Base-by-base conservation (phyloP, 1,140 invertebrate species). In the Brachystomella parvula region DNA sequence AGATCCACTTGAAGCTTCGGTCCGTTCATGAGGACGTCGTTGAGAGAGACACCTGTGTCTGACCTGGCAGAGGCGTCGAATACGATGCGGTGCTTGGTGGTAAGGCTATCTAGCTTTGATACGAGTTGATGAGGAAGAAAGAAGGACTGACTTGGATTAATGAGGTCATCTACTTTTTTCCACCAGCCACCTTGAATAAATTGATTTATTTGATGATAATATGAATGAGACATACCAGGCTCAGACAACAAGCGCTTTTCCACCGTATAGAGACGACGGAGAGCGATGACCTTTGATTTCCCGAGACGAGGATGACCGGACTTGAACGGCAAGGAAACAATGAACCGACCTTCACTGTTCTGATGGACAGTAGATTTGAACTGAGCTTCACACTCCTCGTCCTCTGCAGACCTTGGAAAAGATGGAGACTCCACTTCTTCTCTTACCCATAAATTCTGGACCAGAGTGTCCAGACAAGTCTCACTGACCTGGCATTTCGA, bases 1-100 rank as follows among this genome's bases (percentile, higher is more conserved):
- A 81, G 57, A 59, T 81, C 77, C 57, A 60, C 75, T 68, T 73
- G 76, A 70, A 74, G 59, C 72, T 32, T 75, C 73, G 65, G 76
- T 21, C 75, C 79, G 3, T 71, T 59, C 30, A 74, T 57, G 9
- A 76, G 71, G 9, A 74, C 68, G 58, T 79, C 75, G 63, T 79
- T 79, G 49, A 79, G 67, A 2, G 76, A 77, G 32, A 75, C 65
- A 0, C 75, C 75, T 1, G 66, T 68, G 0, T 70, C 66, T 1
- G 77, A 75, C 65, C 73, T 75, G 1, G 71, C 67, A 1, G 76
- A 77, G 3, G 74, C 78, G 53, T 80, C 75, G 63, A 78, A 80
- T 1, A 79, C 78, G 2, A 76, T 72, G 0, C 77, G 60, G 9
- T 76, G 30, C 63, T 75, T 74, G 2, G 76, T 77, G 0, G 74